Percentiles rank a stretch among this genome's conserved stretches.
These are phyloP conservation scores for Ammodytes marinus DNA, from an alignment of 2,113 vertebrate species.

Conservation along the genomic window DNA sequence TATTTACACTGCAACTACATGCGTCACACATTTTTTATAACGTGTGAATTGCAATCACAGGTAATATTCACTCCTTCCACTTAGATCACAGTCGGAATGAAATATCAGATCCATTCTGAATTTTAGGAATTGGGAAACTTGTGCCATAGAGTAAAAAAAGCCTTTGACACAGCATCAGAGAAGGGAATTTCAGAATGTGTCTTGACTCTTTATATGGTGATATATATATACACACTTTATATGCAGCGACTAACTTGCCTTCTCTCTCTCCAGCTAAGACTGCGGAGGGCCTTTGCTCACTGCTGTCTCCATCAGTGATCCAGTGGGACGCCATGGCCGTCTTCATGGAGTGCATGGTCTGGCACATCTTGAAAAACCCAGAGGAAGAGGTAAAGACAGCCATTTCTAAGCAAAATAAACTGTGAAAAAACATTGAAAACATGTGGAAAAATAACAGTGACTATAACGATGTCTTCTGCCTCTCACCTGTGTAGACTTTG, in stretches of 20 bases:
- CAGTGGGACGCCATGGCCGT: constrained; percentile 98
- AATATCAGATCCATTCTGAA: no score
- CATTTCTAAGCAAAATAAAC: background rate
- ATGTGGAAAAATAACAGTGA: background rate
- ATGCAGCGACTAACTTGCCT: background rate
- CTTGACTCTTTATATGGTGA: no score
- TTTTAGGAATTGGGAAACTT: no score
- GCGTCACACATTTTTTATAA: no score
- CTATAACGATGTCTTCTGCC: background rate
- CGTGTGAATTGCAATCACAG: no score
- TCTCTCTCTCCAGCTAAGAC: constrained; percentile 81
- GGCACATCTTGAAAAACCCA: constrained; percentile 90
- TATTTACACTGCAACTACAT: no score
- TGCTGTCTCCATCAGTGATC: constrained; percentile 91
- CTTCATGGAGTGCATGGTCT: constrained; percentile 92
- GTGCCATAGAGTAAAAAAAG: no score
- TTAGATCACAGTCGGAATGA: no score
- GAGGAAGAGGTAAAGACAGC: constrained; percentile 89
- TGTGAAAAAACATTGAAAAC: background rate
- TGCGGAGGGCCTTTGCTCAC: constrained; percentile 88
- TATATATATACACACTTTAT: background rate
- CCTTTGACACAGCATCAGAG: no score
- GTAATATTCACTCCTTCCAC: no score
- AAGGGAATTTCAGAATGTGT: no score
- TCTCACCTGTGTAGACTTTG: constrained; percentile 83